Evolutionary conservation across 2,888 invertebrate species (phyloP).

Genomic region (Cephus spinipes): DNA sequence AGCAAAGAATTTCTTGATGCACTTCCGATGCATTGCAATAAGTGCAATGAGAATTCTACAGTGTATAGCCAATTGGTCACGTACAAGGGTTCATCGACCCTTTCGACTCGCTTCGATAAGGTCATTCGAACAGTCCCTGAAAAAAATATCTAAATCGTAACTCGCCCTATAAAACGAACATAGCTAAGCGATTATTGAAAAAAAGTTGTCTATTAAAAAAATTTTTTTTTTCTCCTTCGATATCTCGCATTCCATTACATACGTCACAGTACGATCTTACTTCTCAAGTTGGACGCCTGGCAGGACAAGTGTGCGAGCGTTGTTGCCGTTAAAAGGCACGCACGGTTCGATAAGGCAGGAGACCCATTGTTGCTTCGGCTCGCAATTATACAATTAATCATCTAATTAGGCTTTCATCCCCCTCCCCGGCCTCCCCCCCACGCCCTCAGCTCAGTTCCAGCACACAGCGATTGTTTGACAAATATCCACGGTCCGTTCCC

Average conservation of each 20-base stretch:
- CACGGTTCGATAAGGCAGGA: slow-evolving; percentile 46
- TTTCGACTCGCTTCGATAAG: neutral
- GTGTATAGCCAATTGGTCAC: neutral
- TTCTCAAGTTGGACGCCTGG: slow-evolving; percentile 9
- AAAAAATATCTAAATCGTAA: neutral
- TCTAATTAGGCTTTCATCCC: slow-evolving; percentile 54
- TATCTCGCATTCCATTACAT: neutral
- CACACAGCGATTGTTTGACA: slow-evolving; percentile 41
- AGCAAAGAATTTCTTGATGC: neutral
- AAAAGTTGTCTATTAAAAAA: neutral
- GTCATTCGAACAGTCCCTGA: neutral
- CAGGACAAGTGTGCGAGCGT: slow-evolving; percentile 26
- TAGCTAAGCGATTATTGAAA: neutral
- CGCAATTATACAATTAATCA: slow-evolving; percentile 59
- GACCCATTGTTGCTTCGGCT: slow-evolving; percentile 40
- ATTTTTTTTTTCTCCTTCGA: neutral
- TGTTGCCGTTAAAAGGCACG: slow-evolving; percentile 43
- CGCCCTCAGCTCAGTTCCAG: slow-evolving; percentile 25
- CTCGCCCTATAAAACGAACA: neutral
- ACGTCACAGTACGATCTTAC: neutral
- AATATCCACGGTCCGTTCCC: slow-evolving; percentile 38
- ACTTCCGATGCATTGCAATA: neutral
- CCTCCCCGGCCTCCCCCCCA: slow-evolving; percentile 21
- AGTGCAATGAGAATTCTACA: neutral
- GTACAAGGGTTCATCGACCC: neutral